Evolutionary conservation across 2,888 invertebrate genomes (phyloP).

Genomic region (Metellina segmentata): DNA sequence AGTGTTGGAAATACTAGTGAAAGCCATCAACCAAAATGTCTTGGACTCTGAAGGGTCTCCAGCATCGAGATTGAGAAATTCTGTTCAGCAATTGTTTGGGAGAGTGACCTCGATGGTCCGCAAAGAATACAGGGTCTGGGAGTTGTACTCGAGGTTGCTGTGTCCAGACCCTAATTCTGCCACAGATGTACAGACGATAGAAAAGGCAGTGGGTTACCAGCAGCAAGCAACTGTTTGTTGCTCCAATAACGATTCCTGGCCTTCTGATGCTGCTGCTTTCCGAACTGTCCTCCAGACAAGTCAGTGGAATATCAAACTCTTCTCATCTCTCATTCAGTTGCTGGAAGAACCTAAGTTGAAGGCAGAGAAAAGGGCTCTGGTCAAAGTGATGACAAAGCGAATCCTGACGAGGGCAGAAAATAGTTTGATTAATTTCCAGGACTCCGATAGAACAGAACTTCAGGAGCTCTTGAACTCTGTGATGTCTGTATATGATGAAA

Average conservation of each 20-base stretch:
- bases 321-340: not conserved
- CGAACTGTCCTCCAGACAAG: not conserved
- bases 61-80: constrained; percentile 82
- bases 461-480: not conserved
- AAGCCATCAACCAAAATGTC: constrained; percentile 86
- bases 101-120: constrained; percentile 85
- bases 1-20: constrained; percentile 87
- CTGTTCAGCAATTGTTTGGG: constrained; percentile 87
- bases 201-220: constrained; percentile 86
- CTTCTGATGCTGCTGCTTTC: not conserved
- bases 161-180: constrained; percentile 82
- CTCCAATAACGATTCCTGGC: constrained; percentile 84
- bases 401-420: not conserved
- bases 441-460: not conserved
- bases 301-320: not conserved
- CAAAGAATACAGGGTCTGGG: constrained; percentile 89
- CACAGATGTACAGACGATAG: constrained; percentile 81
- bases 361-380: not conserved
- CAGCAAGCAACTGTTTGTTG: constrained; percentile 87
- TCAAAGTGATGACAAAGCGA: not conserved
- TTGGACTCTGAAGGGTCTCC: constrained; percentile 84
- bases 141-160: constrained; percentile 86
- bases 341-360: not conserved
- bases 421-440: not conserved
- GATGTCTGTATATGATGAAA: not conserved